Evolutionary conservation across 2,888 invertebrate genomes (phyloP).

Genomic region (Epirrita christyi): DNA sequence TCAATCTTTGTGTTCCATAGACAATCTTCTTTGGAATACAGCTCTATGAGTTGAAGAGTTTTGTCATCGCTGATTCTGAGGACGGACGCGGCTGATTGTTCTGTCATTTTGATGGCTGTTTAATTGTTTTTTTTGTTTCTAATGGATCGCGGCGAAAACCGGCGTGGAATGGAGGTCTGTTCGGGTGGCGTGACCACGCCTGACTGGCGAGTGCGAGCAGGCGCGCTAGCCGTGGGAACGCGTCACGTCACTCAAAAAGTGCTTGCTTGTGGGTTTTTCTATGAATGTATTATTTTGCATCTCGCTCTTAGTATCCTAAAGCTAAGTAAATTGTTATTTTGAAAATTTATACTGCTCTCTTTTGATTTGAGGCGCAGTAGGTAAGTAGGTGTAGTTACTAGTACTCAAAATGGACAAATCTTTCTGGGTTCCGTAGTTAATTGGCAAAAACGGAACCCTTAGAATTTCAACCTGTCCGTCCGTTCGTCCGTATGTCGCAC

Average conservation of each 20-base stretch:
- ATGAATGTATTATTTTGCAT: not conserved
- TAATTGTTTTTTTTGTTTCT: not conserved
- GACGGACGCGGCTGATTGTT: conserved; percentile 28
- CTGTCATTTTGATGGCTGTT: not conserved
- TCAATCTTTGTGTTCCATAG: conserved; percentile 55
- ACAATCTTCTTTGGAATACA: conserved; percentile 54
- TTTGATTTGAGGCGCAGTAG: no score
- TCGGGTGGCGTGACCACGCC: conserved; percentile 48
- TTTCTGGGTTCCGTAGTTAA: no score
- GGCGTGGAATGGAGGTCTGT: conserved; percentile 32
- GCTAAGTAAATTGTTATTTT: no score
- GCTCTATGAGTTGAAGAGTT: conserved; percentile 52
- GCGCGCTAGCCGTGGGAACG: conserved; percentile 1
- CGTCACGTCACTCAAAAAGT: not conserved
- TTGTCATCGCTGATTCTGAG: conserved; percentile 51
- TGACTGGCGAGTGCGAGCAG: conserved; percentile 40
- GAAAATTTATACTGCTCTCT: no score
- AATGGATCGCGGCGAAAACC: conserved; percentile 12
- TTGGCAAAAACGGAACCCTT: no score
- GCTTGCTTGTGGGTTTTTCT: not conserved
- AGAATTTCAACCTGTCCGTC: no score
- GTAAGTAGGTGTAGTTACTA: no score
- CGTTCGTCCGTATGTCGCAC: no score
- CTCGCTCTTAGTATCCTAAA: no score
- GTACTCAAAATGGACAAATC: no score